A percentile compares a stretch with the other conserved stretches of the same genome.
Evolutionary conservation across 1,140 invertebrate genomes (phyloP).

Genomic region (Gerris buenoi): DNA sequence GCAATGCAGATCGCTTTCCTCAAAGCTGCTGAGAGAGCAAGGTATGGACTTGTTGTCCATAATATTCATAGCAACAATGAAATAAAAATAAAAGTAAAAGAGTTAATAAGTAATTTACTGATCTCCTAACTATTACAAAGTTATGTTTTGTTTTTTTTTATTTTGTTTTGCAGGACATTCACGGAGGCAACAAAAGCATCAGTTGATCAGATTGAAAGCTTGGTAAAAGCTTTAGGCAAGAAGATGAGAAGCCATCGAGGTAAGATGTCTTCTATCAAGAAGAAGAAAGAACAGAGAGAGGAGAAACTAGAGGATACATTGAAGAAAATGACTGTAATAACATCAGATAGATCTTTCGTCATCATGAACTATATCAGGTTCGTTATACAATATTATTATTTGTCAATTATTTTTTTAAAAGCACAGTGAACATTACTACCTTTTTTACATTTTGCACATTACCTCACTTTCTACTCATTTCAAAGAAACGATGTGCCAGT

Average conservation of each 20-base stretch:
- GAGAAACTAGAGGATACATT: neutral
- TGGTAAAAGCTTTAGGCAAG: conserved; percentile 1
- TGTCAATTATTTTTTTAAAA: too few relatives aligned
- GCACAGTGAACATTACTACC: too few relatives aligned
- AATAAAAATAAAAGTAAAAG: too few relatives aligned
- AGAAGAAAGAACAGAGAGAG: neutral
- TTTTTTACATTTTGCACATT: too few relatives aligned
- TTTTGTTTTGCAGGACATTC: neutral
- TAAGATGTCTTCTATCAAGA: neutral
- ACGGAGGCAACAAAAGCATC: neutral
- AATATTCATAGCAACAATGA: too few relatives aligned
- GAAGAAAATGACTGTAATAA: neutral
- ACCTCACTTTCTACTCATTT: too few relatives aligned
- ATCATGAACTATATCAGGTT: conserved; percentile 1
- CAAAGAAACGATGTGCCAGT: too few relatives aligned
- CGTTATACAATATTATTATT: too few relatives aligned
- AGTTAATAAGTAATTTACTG: too few relatives aligned
- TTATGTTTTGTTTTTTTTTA: too few relatives aligned
- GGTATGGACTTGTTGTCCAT: too few relatives aligned
- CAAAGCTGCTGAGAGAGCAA: neutral
- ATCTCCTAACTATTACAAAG: too few relatives aligned
- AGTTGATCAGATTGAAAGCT: neutral
- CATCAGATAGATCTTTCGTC: neutral
- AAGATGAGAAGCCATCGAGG: neutral
- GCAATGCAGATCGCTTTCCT: neutral